Evolutionary conservation across 1,140 invertebrate species (phyloP), one percentile per base, ranked within the genome.

Genomic region (Delia radicum): DNA sequence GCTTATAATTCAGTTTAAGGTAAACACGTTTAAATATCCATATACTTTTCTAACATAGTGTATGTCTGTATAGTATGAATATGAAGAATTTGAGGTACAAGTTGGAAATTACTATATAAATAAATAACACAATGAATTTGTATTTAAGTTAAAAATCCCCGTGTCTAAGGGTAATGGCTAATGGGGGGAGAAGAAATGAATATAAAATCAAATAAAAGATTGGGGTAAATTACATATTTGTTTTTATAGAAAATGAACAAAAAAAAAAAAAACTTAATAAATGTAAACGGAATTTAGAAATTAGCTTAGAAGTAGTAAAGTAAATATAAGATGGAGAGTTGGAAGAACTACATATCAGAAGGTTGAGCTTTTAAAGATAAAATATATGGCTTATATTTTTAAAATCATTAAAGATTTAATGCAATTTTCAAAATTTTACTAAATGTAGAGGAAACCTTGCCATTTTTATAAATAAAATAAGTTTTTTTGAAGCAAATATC

Each of bases 261-360:
- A 42, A 13, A 42, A 13, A 42, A 8, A 42, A 42, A 42, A 15
- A 42, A 42, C 12, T 42, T 15, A 42, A 42, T 42, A 42, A 42
- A 42, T 42, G 37, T 65, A 65, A 65, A 28, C 62, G 62, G 62
- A 65, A 65, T 65, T 65, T 65, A 65, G 26, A 65, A 65, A 65
- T 65, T 65, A 65, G 27, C 62, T 65, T 26, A 28, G 10, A 65
- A 65, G 62, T 65, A 42, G 12, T 42, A 42, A 33, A 42, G 37
- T 13, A 42, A 10, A 42, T n/a, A n/a, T n/a, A n/a, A n/a, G n/a
- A 42, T 42, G 37, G 37, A 10, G 37, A n/a, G n/a, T n/a, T n/a
- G n/a, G n/a, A n/a, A n/a, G n/a, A n/a, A 10, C 37, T 42, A 13
- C 37, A 42, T 42, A 15, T 42, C n/a, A n/a, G 37, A 42, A 42